Evolutionary conservation across 2,888 invertebrate species (phyloP).

Genomic region (Latheticus oryzae): DNA sequence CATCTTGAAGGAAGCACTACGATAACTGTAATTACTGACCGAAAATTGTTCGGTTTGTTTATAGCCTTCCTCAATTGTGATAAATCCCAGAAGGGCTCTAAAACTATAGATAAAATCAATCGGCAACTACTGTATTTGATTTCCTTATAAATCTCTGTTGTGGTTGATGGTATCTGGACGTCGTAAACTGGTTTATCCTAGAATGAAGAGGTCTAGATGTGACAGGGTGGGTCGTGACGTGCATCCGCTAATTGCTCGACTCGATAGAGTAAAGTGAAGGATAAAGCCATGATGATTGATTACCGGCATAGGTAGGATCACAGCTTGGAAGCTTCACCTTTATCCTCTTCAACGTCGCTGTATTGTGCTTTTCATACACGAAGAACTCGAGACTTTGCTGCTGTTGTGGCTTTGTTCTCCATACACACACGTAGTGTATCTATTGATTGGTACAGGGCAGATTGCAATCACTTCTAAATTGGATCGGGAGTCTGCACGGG

Average conservation of each 20-base stretch:
- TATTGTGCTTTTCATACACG: conserved; percentile 30
- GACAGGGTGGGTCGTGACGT: conserved; percentile 24
- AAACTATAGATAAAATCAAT: conserved; percentile 60
- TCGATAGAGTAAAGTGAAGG: conserved; percentile 29
- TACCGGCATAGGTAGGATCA: conserved; percentile 54
- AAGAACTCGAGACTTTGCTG: too few relatives aligned
- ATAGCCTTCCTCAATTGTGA: conserved; percentile 52
- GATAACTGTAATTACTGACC: too few relatives aligned
- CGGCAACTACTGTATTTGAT: conserved; percentile 56
- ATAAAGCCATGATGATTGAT: conserved; percentile 51
- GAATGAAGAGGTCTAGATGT: conserved; percentile 9
- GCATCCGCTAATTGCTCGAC: conserved; percentile 35
- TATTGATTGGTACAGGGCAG: conserved; percentile 62
- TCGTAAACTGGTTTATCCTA: conserved; percentile 48
- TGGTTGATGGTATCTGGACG: conserved; percentile 51
- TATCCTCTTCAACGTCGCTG: conserved; percentile 45
- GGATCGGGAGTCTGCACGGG: conserved; percentile 57
- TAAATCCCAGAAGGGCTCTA: conserved; percentile 58
- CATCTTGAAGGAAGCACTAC: conserved; percentile 55
- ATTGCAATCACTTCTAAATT: conserved; percentile 66
- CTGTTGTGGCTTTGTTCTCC: too few relatives aligned
- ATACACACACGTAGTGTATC: conserved; percentile 43
- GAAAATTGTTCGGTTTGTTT: too few relatives aligned
- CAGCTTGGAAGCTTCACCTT: conserved; percentile 57
- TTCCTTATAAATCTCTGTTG: conserved; percentile 55